Base-by-base conservation (phyloP, 2,113 vertebrate genomes). In the Lota lota region DNA sequence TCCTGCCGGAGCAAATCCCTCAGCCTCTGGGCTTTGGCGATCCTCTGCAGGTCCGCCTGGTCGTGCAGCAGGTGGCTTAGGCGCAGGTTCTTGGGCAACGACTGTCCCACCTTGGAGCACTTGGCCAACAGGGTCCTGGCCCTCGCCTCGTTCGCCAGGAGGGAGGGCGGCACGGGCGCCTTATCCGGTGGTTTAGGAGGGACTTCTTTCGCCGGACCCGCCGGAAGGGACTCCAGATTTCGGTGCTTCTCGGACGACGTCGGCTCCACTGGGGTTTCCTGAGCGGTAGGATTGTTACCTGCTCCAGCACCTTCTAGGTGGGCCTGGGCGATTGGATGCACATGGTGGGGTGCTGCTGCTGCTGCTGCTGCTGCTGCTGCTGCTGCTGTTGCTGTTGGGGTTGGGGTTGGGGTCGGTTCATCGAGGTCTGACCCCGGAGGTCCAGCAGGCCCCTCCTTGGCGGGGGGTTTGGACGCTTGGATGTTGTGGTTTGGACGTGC, bases 1-100 rank as follows among this genome's bases (percentile, higher is more conserved):
- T 97, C 95, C 65, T 93, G 91, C 81, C 83, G 95, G 63, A 99
- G 92, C 90, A 98, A 83, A 66, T 97, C 94, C 74, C 96, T 84
- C 62, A 99, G 89, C 81, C 95, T 98, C 18, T 83, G 92, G 54
- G 94, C 94, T 89, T 95, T 97, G 51, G 92, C 91, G 24, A 99
- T 87, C 73, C 94, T 94, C 62, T 96, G 92, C 33, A 88, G 80
- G 63, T 99, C 96, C 28, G 93, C 93, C 5, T 79, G 91, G 63
- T 93, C 89, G 2, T 94, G 94, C 75, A 93, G 92, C 76, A 93
- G 92, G 76, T 90, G 87, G 0, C 79, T 85, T 63, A 89, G 24
- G 7, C 76, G 77, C 2, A 76, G 28, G 4, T 82, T 78, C 1
- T 51, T n/a, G 3, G 83, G 66, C 17, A 56, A 4, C 8, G 79